Evolutionary conservation across 2,888 invertebrate genomes (phyloP).

Genomic region (Drosophila multiciliata): DNA sequence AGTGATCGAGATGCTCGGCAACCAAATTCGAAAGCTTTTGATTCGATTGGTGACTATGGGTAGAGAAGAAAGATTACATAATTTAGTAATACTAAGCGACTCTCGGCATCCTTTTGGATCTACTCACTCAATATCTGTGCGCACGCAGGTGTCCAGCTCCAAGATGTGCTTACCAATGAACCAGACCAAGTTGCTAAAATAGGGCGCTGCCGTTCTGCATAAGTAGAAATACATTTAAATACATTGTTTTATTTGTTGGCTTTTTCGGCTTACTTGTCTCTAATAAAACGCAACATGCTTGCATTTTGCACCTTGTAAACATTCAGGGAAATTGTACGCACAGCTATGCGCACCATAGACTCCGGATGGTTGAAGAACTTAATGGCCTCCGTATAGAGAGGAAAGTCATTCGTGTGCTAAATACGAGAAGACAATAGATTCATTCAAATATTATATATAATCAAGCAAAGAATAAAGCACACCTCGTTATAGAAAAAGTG

Average conservation of each 20-base stretch:
- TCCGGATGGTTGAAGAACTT: conserved; percentile 99
- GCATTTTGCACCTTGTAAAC: conserved; percentile 97
- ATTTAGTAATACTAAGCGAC: neutral
- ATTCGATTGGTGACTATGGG: conserved; percentile 94
- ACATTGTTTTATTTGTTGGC: conserved; percentile 21
- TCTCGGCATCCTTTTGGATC: neutral
- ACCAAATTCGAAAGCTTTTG: conserved; percentile 96
- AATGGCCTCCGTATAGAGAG: conserved; percentile 99
- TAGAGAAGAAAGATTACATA: conserved; percentile 25
- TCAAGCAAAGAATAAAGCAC: neutral
- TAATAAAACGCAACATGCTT: conserved; percentile 97
- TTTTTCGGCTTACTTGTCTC: conserved; percentile 88
- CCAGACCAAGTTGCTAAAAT: conserved; percentile 99
- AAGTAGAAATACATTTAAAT: neutral
- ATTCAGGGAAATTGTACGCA: conserved; percentile 98
- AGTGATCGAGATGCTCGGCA: conserved; percentile 98
- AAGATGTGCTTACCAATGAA: conserved; percentile 99
- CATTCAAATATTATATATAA: neutral
- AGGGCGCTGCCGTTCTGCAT: conserved; percentile 95
- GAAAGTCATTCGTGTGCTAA: conserved; percentile 98
- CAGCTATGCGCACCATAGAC: conserved; percentile 99
- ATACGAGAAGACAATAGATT: neutral
- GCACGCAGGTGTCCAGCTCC: conserved; percentile 96
- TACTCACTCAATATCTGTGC: conserved; percentile 96
- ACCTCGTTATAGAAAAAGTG: conserved; percentile 99